These are phyloP conservation scores for Cataglyphis livida DNA, from an alignment of 2,888 invertebrate species.

Conservation along the genomic window DNA sequence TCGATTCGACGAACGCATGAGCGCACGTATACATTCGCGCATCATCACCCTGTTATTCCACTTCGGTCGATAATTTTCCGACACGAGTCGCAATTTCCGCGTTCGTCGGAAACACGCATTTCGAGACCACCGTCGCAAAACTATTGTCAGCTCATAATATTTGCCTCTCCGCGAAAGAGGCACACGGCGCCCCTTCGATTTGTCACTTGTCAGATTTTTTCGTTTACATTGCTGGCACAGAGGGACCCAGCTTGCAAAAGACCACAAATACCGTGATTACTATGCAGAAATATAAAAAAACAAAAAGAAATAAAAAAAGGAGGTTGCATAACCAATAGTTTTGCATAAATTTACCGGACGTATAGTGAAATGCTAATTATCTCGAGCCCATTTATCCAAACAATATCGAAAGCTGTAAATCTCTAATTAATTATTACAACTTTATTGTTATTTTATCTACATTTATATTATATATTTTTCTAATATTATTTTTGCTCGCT, in stretches of 20 bases:
- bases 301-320: background rate
- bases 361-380: background rate
- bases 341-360: background rate
- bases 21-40: conserved; percentile 27
- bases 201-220: conserved; percentile 78
- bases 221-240: conserved; percentile 42
- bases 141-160: conserved; percentile 58
- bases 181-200: conserved; percentile 72
- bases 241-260: conserved; percentile 51
- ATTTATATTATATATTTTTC: background rate
- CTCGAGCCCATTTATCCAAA: background rate
- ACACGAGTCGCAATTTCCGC: background rate
- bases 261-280: conserved; percentile 52
- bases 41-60: conserved; percentile 43
- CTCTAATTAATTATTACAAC: conserved; percentile 3
- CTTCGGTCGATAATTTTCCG: conserved; percentile 64
- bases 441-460: background rate
- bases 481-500: background rate
- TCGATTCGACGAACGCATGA: conserved; percentile 47
- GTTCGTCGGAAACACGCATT: background rate
- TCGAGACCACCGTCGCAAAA: conserved; percentile 28
- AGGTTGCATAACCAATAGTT: background rate
- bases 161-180: conserved; percentile 51
- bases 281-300: background rate
- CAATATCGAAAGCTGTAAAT: background rate